phyloP scores from a whole-genome alignment of 2,888 invertebrate species.

The Pherbina coryleti region DNA sequence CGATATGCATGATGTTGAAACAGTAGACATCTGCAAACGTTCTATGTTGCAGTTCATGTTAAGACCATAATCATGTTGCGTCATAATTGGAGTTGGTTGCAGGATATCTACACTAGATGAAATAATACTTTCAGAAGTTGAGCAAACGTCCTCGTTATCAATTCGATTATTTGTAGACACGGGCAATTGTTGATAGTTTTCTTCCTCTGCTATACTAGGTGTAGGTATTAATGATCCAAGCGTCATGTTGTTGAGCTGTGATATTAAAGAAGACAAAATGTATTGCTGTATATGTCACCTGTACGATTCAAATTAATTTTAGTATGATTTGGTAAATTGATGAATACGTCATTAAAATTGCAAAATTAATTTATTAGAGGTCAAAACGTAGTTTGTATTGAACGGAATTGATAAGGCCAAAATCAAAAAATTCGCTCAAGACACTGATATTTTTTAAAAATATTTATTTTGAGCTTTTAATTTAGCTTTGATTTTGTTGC shows the following conservation, averaged over 20 bases:
- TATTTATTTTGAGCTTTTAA: too few species aligned
- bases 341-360: too few species aligned
- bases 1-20: conserved; percentile 2
- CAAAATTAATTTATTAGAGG: too few species aligned
- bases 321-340: too few species aligned
- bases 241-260: neutral
- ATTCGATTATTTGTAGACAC: neutral
- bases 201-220: neutral
- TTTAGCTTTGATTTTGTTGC: neutral
- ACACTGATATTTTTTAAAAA: too few species aligned
- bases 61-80: neutral
- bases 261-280: neutral
- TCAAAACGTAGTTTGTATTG: too few species aligned
- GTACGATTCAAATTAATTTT: too few species aligned
- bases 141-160: neutral
- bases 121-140: conserved; percentile 8
- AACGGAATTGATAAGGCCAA: too few species aligned
- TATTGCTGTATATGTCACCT: too few species aligned
- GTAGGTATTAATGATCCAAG: neutral
- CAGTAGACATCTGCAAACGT: neutral
- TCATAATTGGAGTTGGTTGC: conserved; percentile 60
- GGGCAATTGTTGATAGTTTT: neutral
- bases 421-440: too few species aligned
- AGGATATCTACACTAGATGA: conserved; percentile 40
- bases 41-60: neutral